Evolutionary conservation across 1,140 invertebrate species (phyloP), one percentile per base, ranked within the genome.

Genomic region (Drosophila bifasciata): DNA sequence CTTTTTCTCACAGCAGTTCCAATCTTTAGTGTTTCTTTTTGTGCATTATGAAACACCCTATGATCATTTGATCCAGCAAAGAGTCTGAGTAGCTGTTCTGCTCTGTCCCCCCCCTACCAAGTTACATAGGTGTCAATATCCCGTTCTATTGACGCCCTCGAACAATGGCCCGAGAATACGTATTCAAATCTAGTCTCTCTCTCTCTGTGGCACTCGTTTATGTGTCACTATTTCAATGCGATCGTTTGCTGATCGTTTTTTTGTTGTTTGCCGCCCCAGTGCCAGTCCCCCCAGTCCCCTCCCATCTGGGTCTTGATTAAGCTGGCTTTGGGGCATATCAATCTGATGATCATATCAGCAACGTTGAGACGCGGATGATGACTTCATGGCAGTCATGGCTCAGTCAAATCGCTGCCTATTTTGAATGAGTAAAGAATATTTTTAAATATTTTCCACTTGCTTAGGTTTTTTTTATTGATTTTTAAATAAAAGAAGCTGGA

Each of bases 381-480:
- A 88, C 79, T 89, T 88, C 83, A 88, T 85, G 84, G 79, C 79
- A 88, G 83, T 66, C 74, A n/a, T n/a, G n/a, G 64, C 63, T 80
- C 77, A 73, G 75, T 28, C 25, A 8, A 23, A n/a, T n/a, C 19
- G 19, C 19, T 21, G 23, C 5, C 23, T 25, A 74, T 80, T 86
- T 86, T 86, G 83, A 88, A 86, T 83, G 63, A 69, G 83, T 45
- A 88, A 83, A 88, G 83, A 86, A 86, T 86, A 78, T 84, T 76
- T 84, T 85, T 40, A 67, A 83, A 75, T 78, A 74, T 66, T 78
- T 69, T 71, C 21, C 16, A 28, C 52, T 7, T 56, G 58, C 58
- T 49, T 69, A 48, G 43, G 43, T 50, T 53, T 72, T 45, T 79
- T 74, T 80, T 71, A 76, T 58, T 62, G 59, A 69, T 80, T 79